Evolutionary conservation across 2,888 invertebrate species (phyloP).

Genomic region (Horisme vitalbata): DNA sequence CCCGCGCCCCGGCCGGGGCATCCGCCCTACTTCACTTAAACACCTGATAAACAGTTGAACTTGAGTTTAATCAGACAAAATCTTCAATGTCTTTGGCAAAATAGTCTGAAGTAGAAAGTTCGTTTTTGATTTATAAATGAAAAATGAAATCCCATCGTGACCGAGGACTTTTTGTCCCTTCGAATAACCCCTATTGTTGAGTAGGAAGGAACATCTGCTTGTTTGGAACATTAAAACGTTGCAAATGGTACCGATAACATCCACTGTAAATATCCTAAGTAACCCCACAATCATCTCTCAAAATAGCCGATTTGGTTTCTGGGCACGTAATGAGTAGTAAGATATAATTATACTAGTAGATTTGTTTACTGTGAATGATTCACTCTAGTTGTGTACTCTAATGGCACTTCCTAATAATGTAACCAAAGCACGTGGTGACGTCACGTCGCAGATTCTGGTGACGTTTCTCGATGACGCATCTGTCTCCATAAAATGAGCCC

Average conservation of each 20-base stretch:
- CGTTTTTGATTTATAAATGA: too few relatives aligned
- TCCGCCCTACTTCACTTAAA: not conserved
- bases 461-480: constrained; percentile 12
- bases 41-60: constrained; percentile 2
- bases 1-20: not conserved
- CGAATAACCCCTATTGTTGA: constrained; percentile 3
- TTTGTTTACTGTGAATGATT: constrained; percentile 11
- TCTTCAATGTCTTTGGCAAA: too few relatives aligned
- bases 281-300: not conserved
- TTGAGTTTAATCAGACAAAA: too few relatives aligned
- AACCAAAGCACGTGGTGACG: constrained; percentile 4
- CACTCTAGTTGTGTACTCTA: too few relatives aligned
- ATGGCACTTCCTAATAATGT: too few relatives aligned
- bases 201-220: constrained; percentile 7
- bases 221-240: not conserved
- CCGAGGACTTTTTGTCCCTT: too few relatives aligned
- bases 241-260: too few relatives aligned
- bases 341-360: constrained; percentile 6
- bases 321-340: constrained; percentile 15
- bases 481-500: constrained; percentile 1
- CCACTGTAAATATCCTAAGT: too few relatives aligned
- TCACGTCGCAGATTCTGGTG: constrained; percentile 8
- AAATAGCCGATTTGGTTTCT: not conserved
- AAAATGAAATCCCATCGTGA: too few relatives aligned
- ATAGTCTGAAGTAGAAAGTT: too few relatives aligned